Base-by-base conservation (phyloP, 2,113 vertebrate genomes). In the Baryphthengus martii region DNA sequence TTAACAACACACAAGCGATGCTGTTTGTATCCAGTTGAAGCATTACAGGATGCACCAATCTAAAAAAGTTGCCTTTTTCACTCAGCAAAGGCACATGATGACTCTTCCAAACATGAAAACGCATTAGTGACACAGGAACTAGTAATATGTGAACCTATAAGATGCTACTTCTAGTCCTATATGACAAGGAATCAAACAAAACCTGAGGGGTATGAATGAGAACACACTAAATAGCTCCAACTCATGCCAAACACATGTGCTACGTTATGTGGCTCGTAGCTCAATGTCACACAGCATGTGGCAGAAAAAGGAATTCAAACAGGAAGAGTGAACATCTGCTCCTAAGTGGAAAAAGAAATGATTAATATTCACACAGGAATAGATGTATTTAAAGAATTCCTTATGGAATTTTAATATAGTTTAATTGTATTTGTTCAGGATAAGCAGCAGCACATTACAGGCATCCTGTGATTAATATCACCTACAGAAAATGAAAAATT, bases 331-430 rank as follows among this genome's bases (percentile, higher is more conserved):
- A 98, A 96, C 91, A 97, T 92, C 93, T 97, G 96, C 71, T 95
- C 75, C 59, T 89, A 71, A 19, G 88, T 90, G 75, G 91, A 91
- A 65, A 58, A 72, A 90, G n/a, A 92, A 87, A 77, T 45, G 10
- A 93, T 86, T 95, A 96, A 96, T 91, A 97, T 84, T 95, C 94
- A 95, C 55, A 88, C 58, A 96, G 93, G 87, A 97, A 93, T 97
- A 92, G 74, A 91, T 81, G 78, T 26, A 92, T 87, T 97, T 97
- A 96, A 97, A 93, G 81, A 95, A 95, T 91, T 97, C 90, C 93
- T 86, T 84, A 91, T 82, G 53, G 94, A 97, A 95, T 96, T 92
- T 91, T 96, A 97, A 85, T 92, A 82, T 29, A 83, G 53, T 90
- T 96, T 95, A 97, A 97, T 94, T 96, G 90, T 94, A 96, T 96